Evolutionary conservation across 2,888 invertebrate species (phyloP).

Genomic region (Eilema griseolum): DNA sequence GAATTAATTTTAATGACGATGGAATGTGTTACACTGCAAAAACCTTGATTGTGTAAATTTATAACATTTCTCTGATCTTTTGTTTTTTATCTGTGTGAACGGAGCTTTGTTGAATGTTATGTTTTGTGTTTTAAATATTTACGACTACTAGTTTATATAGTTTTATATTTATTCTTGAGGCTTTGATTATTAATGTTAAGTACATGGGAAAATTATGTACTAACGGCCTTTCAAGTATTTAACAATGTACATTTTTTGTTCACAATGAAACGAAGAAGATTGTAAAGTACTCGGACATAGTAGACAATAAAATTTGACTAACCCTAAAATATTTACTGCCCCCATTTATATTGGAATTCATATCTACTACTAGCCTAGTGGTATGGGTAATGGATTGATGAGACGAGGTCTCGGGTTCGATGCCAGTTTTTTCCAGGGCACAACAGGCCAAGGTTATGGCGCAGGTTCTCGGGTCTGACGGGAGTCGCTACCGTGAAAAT

Average conservation of each 20-base stretch:
- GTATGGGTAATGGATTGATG: too few relatives aligned
- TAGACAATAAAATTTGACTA: not conserved
- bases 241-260: not conserved
- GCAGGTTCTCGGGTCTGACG: too few relatives aligned
- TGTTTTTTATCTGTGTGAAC: constrained; percentile 38
- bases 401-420: too few relatives aligned
- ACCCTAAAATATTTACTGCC: not conserved
- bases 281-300: not conserved
- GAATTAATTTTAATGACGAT: constrained; percentile 37
- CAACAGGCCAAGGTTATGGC: too few relatives aligned
- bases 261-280: not conserved
- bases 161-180: not conserved
- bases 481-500: too few relatives aligned
- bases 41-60: constrained; percentile 38
- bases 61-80: constrained; percentile 37
- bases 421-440: too few relatives aligned
- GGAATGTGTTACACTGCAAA: not conserved
- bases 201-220: constrained; percentile 2
- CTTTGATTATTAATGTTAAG: not conserved
- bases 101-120: constrained; percentile 36
- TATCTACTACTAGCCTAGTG: too few relatives aligned
- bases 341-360: too few relatives aligned
- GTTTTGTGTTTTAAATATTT: constrained; percentile 16
- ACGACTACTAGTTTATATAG: constrained; percentile 1
- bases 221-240: not conserved